Percentiles rank a stretch among this genome's conserved stretches.
These are phyloP conservation scores for Rhinichthys osculus DNA, from an alignment of 2,797 vertebrate species.

Conservation along the genomic window DNA sequence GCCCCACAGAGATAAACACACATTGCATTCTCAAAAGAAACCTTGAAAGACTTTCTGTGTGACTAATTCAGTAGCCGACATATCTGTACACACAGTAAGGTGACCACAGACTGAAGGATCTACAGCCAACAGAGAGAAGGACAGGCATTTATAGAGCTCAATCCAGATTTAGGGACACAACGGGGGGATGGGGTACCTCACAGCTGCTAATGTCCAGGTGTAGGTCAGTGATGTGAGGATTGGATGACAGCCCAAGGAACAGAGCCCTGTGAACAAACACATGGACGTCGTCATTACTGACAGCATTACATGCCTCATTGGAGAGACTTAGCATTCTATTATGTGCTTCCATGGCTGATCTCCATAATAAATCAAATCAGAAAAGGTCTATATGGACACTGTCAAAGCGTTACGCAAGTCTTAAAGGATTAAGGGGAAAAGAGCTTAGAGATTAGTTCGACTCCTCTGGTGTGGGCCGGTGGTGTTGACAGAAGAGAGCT, in stretches of 20 bases:
- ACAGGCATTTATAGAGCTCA: slow-evolving; percentile 32
- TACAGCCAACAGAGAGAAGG: neutral
- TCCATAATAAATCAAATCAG: slow-evolving; percentile 51
- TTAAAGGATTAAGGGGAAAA: slow-evolving; percentile 55
- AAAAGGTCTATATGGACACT: slow-evolving; percentile 29
- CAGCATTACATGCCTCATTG: slow-evolving; percentile 41
- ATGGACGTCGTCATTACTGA: slow-evolving; percentile 23
- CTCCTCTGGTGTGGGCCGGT: slow-evolving; percentile 34
- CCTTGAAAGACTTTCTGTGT: slow-evolving; percentile 12
- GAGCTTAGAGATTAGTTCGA: slow-evolving; percentile 48
- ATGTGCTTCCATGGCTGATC: slow-evolving; percentile 40
- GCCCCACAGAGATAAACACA: neutral
- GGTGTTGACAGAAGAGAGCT: slow-evolving; percentile 26
- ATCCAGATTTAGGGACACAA: slow-evolving; percentile 42
- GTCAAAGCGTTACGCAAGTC: slow-evolving; percentile 26
- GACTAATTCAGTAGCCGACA: neutral
- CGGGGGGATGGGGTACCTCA: slow-evolving; percentile 78
- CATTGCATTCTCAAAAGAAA: neutral
- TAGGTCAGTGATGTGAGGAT: slow-evolving; percentile 89
- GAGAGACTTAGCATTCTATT: slow-evolving; percentile 21
- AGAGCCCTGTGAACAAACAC: slow-evolving; percentile 79
- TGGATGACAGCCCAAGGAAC: slow-evolving; percentile 89
- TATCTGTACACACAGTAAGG: neutral
- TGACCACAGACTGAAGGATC: neutral
- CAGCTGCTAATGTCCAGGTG: slow-evolving; percentile 93